Conservation (phyloP, 37 sponge, comb jelly and placozoan species). For the Spongilla lacustris region DNA sequence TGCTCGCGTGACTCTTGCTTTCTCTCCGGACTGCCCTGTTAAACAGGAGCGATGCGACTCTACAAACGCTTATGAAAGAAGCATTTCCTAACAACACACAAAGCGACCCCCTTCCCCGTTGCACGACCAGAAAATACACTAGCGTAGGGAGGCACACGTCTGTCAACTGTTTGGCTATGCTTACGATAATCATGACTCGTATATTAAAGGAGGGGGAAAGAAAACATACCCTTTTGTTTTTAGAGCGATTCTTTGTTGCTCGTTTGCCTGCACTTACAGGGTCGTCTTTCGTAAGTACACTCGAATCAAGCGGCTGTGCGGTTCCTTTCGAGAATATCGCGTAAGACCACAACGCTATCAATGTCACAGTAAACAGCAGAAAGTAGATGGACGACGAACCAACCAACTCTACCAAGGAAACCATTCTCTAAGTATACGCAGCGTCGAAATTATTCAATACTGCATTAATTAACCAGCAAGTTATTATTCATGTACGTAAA, state of each 20-base stretch:
- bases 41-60: not conserved
- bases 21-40: not conserved
- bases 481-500: not conserved
- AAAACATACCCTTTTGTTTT: not conserved
- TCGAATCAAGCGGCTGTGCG: not conserved
- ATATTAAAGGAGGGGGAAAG: too few relatives aligned
- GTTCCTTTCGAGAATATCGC: not conserved
- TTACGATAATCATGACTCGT: too few relatives aligned
- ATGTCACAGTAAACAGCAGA: not conserved
- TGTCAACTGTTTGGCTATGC: too few relatives aligned
- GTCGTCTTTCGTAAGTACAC: not conserved
- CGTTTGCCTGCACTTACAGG: not conserved
- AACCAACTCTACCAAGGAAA: not conserved
- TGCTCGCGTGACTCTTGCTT: not conserved
- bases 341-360: not conserved
- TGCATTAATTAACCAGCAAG: not conserved
- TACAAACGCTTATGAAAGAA: not conserved
- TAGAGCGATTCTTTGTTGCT: conserved; percentile 3
- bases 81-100: not conserved
- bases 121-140: too few relatives aligned
- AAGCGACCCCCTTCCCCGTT: too few relatives aligned
- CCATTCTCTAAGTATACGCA: not conserved
- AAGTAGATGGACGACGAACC: not conserved
- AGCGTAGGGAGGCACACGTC: too few relatives aligned
- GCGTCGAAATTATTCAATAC: not conserved